A percentile compares a stretch with the other conserved stretches of the same genome.
Conservation (phyloP, 2,888 invertebrate genomes). For the Alentia gelatinosa region DNA sequence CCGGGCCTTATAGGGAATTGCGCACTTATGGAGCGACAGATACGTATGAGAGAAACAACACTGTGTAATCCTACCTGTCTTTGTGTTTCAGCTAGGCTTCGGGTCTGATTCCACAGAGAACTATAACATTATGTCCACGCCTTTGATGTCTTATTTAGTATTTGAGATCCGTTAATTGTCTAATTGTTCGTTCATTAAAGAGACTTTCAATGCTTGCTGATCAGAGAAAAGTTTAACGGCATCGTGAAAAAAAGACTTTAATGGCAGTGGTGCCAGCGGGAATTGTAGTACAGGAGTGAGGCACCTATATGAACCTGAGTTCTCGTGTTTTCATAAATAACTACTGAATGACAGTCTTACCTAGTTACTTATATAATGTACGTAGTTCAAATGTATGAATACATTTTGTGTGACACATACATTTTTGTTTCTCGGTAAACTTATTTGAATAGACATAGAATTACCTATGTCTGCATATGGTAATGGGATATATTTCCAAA, state of each 20-base stretch:
- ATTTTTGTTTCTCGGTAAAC: too few relatives aligned
- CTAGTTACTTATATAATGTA: neutral
- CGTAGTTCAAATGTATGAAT: too few relatives aligned
- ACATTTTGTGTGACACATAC: too few relatives aligned
- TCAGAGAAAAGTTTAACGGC: constrained; percentile 37
- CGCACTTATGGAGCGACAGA: too few relatives aligned
- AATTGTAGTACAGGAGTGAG: neutral
- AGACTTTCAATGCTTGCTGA: constrained; percentile 31
- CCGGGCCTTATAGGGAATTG: too few relatives aligned
- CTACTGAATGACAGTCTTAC: neutral
- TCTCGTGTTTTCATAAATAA: neutral
- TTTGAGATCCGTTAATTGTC: constrained; percentile 31
- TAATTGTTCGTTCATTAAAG: constrained; percentile 45
- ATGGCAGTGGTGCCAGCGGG: constrained; percentile 12
- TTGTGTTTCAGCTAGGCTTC: neutral
- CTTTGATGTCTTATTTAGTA: constrained; percentile 45
- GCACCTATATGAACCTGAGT: neutral
- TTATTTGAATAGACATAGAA: too few relatives aligned
- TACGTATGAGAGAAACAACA: too few relatives aligned
- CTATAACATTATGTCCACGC: constrained; percentile 8
- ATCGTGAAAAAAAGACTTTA: neutral
- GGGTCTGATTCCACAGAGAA: neutral
- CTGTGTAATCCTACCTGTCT: neutral
- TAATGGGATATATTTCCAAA: too few relatives aligned
- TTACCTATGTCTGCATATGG: too few relatives aligned